Percentiles rank a stretch among this genome's conserved stretches.
Conservation (phyloP, 2,113 vertebrate genomes). For the Menidia beryllina region DNA sequence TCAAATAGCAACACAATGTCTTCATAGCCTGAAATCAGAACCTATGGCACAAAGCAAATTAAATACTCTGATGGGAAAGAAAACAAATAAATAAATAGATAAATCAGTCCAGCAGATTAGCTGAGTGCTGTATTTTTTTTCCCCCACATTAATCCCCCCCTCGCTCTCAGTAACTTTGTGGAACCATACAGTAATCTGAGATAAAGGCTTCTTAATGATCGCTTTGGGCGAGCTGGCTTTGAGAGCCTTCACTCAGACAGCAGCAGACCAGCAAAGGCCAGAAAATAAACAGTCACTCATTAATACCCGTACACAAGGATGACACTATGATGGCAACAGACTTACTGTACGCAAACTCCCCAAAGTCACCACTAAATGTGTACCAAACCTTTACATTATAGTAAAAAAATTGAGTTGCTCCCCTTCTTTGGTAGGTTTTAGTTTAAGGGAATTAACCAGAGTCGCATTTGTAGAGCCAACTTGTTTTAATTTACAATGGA, state of each 20-base stretch:
- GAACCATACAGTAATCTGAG: constrained; percentile 81
- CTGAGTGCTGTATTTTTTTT: constrained; percentile 50
- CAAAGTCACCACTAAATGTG: no score
- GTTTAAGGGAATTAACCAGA: no score
- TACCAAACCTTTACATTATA: no score
- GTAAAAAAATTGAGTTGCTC: no score
- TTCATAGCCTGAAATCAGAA: no score
- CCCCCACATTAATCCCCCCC: constrained; percentile 48
- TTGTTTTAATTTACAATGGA: no score
- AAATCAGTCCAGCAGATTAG: constrained; percentile 4
- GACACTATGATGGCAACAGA: not conserved
- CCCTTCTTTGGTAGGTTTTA: no score
- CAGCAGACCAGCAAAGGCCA: constrained; percentile 55
- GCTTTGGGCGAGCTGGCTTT: constrained; percentile 76
- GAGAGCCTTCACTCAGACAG: constrained; percentile 69
- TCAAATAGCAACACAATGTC: no score
- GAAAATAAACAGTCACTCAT: constrained; percentile 20
- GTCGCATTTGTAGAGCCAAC: no score
- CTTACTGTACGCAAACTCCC: no score
- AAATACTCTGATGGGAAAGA: not conserved
- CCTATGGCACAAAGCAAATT: no score
- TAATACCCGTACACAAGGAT: not conserved
- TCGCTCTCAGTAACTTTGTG: constrained; percentile 53
- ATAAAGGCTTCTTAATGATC: constrained; percentile 83
- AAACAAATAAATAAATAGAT: not conserved